A percentile compares a stretch with the other conserved stretches of the same genome.
These are phyloP conservation scores for Nesidiocoris tenuis DNA, from an alignment of 2,888 invertebrate genomes.

Conservation along the genomic window DNA sequence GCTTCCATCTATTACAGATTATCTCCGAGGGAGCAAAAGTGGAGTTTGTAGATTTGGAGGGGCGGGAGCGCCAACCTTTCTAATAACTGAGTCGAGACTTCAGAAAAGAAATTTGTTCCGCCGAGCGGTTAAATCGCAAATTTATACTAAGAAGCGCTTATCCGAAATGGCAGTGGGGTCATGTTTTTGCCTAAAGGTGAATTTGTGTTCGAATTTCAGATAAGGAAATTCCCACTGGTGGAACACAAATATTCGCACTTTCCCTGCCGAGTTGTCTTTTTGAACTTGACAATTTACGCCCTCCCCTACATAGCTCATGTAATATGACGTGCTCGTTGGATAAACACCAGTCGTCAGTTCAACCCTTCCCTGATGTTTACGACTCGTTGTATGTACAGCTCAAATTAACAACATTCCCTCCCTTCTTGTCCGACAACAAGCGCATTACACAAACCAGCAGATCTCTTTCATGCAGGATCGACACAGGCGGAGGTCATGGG, in stretches of 20 bases:
- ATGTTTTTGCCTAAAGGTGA: slow-evolving; percentile 1
- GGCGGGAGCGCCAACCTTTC: slow-evolving; percentile 18
- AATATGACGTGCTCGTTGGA: no score
- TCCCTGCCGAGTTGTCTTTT: no score
- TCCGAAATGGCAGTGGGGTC: slow-evolving; percentile 1
- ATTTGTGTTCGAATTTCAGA: not conserved
- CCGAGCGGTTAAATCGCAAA: slow-evolving; percentile 25
- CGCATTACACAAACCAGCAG: no score
- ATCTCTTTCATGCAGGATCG: not conserved
- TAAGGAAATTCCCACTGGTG: no score
- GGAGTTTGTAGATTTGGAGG: not conserved
- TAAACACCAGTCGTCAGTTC: no score
- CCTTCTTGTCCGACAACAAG: no score
- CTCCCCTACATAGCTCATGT: no score
- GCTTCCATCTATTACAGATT: slow-evolving; percentile 40
- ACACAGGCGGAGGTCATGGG: slow-evolving; percentile 14
- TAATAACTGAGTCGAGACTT: slow-evolving; percentile 25
- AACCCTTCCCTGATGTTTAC: no score
- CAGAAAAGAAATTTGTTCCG: slow-evolving; percentile 30
- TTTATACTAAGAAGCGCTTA: slow-evolving; percentile 23
- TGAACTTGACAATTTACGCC: no score
- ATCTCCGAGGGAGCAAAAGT: slow-evolving; percentile 17
- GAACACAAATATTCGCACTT: no score
- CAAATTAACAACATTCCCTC: no score
- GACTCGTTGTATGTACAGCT: no score